Conservation (phyloP, 2,888 invertebrate species). For the Synanthedon tipuliformis region DNA sequence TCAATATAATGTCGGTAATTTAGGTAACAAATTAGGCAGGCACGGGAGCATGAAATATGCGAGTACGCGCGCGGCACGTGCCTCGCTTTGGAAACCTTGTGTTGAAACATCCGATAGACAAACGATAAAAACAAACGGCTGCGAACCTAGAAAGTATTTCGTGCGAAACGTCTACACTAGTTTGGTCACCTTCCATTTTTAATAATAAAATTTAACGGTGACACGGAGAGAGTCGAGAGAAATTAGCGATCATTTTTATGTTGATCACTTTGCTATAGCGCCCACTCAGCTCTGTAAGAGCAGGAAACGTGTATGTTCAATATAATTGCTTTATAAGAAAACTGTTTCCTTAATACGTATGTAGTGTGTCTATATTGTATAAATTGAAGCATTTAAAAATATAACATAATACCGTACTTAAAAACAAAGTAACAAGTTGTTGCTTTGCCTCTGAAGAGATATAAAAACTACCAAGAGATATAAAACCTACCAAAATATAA, state of each 20-base stretch:
- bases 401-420: too few relatives aligned
- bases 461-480: too few relatives aligned
- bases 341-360: too few relatives aligned
- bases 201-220: conserved; percentile 7
- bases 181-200: conserved; percentile 7
- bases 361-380: too few relatives aligned
- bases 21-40: conserved; percentile 22
- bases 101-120: conserved; percentile 20
- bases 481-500: too few relatives aligned
- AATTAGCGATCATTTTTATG: conserved; percentile 5
- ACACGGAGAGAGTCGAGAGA: conserved; percentile 8
- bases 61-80: conserved; percentile 24
- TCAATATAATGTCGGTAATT: conserved; percentile 35
- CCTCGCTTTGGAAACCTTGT: conserved; percentile 19
- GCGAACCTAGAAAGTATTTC: conserved; percentile 15
- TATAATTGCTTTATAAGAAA: too few relatives aligned
- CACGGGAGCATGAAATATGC: conserved; percentile 46
- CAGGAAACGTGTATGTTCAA: too few relatives aligned
- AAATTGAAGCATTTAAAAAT: too few relatives aligned
- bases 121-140: conserved; percentile 10
- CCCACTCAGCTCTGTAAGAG: too few relatives aligned
- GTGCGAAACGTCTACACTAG: conserved; percentile 11
- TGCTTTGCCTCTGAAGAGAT: too few relatives aligned
- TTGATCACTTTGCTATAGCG: too few relatives aligned
- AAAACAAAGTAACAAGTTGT: too few relatives aligned